Evolutionary conservation across 2,888 invertebrate genomes (phyloP), one percentile per base, ranked within the genome.

Genomic region (Orchesellides sinensis): DNA sequence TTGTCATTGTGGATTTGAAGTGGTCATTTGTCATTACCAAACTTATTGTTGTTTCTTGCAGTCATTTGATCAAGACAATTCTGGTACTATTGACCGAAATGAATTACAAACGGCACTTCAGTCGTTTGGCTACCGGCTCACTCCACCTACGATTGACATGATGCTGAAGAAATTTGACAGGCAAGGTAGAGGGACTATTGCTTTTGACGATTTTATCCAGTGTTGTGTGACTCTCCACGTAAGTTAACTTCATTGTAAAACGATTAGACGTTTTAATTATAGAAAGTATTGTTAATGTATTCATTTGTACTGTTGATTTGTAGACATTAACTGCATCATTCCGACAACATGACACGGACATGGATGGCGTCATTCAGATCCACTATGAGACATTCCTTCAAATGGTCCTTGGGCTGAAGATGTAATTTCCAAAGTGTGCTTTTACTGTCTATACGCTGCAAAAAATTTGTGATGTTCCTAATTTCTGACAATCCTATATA

Each of bases 191-290:
- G 83, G 97, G 35, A 95, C 95, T 6, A 96, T 99, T 88, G 93
- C 96, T 72, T 99, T 99, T 91, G 99, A 99, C 91, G 99, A 99
- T 90, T 99, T 99, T 90, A 98, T 99, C 88, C 98, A 98, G 90
- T 97, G 97, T 90, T 98, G 97, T 90, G 94, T 98, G 84, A 94
- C 96, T 72, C 91, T 98, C 89, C 95, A 97, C 92, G 97, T 97
- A 92, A 95, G 95, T 93, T 49, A 66, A 80, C 77, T 81, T 75
- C 32, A 70, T n/a, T 75, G 17, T 69, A 66, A 56, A 63, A 25
- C 70, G 0, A 49, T 12, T 61, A n/a, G n/a, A 35, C 65, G 47
- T 70, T 23, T 61, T 35, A 35, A 5, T 25, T 32, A 35, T 61
- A n/a, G 23, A 32, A 35, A 8, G 92, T 40, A 40, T 8, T 40